Base-by-base conservation (phyloP, 2,888 invertebrate genomes). In the Anorthoa munda region DNA sequence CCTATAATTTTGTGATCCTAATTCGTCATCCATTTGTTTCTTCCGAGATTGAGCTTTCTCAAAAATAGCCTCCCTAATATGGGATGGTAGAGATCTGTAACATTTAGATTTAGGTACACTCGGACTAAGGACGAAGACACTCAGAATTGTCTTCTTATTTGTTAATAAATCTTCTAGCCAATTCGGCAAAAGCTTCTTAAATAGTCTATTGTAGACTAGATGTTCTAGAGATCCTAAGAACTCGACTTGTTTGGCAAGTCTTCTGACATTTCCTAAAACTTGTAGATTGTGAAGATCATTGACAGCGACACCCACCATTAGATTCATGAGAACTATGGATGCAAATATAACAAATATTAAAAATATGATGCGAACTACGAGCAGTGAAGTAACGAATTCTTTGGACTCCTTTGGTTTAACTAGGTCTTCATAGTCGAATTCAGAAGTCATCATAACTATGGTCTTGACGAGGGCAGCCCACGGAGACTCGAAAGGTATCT, bases 391-490 rank as follows among this genome's bases (percentile, higher is more conserved):
- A 0, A 90, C 90, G 0, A 83, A 92, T 82, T 75, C 92, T 87
- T 74, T 87, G 86, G 39, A 90, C 3, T 73, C 66, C 0, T 48
- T 63, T 61, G 92, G 89, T 61, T 94, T 93, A 69, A 97, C 96
- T 46, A 97, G 86, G 21, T 93, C 92, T 18, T 88, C 92, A 82
- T 97, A 97, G 76, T 97, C 97, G 66, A 96, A 97, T 80, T 97
- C 97, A 48, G 97, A 96, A 7, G 96, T 97, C 96, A 97, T 96
- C 97, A 97, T 97, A 18, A 97, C 96, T 66, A 97, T 90, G 0
- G 97, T 97, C 83, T 97, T 97, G 13, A 97, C 92, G 2, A 97
- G 85, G 0, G 97, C 94, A 26, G 95, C 92, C 92, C 95, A 95
- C 0, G 96, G 96, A 48, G 92, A 92, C 45, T 94, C 93, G 81